Conservation (phyloP, 2,888 invertebrate species). For the Agrochola lychnidis region DNA sequence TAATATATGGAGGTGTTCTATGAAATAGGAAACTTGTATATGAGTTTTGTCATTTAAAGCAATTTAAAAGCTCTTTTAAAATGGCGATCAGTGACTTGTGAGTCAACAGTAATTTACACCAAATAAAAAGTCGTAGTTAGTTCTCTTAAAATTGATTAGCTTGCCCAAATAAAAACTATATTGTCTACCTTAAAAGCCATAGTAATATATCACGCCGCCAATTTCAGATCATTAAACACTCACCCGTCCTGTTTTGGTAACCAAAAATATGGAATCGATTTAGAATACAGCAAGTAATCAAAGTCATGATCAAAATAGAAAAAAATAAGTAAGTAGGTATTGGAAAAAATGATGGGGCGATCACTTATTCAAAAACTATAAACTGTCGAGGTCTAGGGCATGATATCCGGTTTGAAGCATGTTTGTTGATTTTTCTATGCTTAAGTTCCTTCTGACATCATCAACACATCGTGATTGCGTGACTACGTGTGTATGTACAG, state of each 20-base stretch:
- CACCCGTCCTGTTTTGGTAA: conserved; percentile 31
- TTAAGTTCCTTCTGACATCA: conserved; percentile 62
- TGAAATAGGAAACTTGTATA: conserved; percentile 86
- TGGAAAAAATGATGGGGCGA: conserved; percentile 1
- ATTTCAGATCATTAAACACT: conserved; percentile 46
- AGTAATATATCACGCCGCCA: conserved; percentile 51
- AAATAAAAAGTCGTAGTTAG: conserved; percentile 40
- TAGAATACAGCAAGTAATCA: conserved; percentile 35
- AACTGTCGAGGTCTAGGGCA: conserved; percentile 41
- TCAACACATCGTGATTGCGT: conserved; percentile 55
- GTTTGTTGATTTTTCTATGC: conserved; percentile 48
- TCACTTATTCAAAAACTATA: conserved; percentile 34
- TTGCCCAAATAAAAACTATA: conserved; percentile 43
- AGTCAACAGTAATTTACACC: conserved; percentile 66
- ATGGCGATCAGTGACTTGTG: conserved; percentile 64
- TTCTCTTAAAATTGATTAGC: conserved; percentile 54
- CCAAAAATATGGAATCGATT: conserved; percentile 33
- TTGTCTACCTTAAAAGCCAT: conserved; percentile 56
- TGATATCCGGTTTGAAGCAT: conserved; percentile 56
- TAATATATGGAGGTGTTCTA: conserved; percentile 78
- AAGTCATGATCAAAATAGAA: conserved; percentile 7
- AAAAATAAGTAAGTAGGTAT: neutral
- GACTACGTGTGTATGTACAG: conserved; percentile 32
- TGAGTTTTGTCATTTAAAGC: conserved; percentile 69
- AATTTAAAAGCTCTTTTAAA: conserved; percentile 56